Base-by-base conservation (phyloP, 2,797 vertebrate genomes). In the Hydrolagus colliei region DNA sequence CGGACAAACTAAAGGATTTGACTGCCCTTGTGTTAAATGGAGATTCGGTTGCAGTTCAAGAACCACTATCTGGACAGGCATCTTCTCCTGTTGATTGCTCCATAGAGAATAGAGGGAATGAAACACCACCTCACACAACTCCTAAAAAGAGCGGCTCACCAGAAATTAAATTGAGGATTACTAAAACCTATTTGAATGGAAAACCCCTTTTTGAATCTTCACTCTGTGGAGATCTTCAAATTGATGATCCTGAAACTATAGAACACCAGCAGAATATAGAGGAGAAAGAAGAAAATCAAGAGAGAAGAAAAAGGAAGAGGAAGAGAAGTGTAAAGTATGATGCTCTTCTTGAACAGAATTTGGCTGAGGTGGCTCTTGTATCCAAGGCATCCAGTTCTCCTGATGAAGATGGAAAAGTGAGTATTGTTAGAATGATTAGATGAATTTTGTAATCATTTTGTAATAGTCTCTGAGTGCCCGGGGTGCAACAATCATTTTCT, bases 21-120 rank as follows among this genome's bases (percentile, higher is more conserved):
- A 97, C 97, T 22, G 97, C 96, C 65, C 94, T 94, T 1, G 94
- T 99, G 82, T 96, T 98, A 68, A 99, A 99, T 0, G 96, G 97
- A 0, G 97, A 99, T 86, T 96, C 97, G 0, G 97, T 96, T 14
- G 90, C 93, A 80, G 32, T 84, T 68, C 27, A 84, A 84, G 79
- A 84, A 11, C 10, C 79, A 52, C 79, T 35, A 67, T 68, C 79
- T 32, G 63, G 20, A 68, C 79, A 71, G 20, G 79, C 79, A 20
- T 20, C 65, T 41, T 84, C 79, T 71, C 79, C 65, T 68, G 6
- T n/a, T 71, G 79, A 84, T 41, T 84, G 79, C 79, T 85, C 90
- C 95, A 9, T 94, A 94, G 63, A 93, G 95, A 87, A 92, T 93
- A 9, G 96, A 96, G 90, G 95, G 95, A 12, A 92, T 92, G 96